Evolutionary conservation across 2,888 invertebrate genomes (phyloP).

Genomic region (Cryptosula pallasiana): DNA sequence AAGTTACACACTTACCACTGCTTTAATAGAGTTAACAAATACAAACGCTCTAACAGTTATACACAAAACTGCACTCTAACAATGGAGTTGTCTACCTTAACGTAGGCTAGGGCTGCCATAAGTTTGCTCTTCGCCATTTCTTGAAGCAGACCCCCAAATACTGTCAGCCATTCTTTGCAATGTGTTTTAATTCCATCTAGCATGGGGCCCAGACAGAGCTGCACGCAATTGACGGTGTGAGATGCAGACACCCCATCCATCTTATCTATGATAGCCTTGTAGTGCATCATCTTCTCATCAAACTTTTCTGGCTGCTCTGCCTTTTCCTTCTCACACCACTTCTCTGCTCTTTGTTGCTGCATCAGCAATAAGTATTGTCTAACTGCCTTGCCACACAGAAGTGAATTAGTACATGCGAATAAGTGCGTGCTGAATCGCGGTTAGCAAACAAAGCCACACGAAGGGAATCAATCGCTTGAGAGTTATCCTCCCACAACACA

Average conservation of each 20-base stretch:
- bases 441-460: too few species aligned
- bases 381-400: too few species aligned
- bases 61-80: not conserved
- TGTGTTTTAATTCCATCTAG: constrained; percentile 67
- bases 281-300: constrained; percentile 2
- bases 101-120: constrained; percentile 33
- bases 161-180: constrained; percentile 73
- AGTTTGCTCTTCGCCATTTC: constrained; percentile 66
- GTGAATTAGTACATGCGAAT: too few species aligned
- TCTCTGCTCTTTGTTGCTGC: constrained; percentile 22
- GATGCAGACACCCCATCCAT: not conserved
- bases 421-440: too few species aligned
- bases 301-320: not conserved
- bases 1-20: not conserved
- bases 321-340: not conserved
- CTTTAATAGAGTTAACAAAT: not conserved
- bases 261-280: not conserved
- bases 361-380: too few species aligned
- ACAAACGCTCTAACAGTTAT: not conserved
- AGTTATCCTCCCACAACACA: too few species aligned
- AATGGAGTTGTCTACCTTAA: too few species aligned
- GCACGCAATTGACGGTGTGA: constrained; percentile 37
- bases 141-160: constrained; percentile 66
- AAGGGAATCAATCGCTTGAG: too few species aligned
- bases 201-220: constrained; percentile 68